Conservation (phyloP, 2,797 vertebrate species). For the Hoplostethus atlanticus region DNA sequence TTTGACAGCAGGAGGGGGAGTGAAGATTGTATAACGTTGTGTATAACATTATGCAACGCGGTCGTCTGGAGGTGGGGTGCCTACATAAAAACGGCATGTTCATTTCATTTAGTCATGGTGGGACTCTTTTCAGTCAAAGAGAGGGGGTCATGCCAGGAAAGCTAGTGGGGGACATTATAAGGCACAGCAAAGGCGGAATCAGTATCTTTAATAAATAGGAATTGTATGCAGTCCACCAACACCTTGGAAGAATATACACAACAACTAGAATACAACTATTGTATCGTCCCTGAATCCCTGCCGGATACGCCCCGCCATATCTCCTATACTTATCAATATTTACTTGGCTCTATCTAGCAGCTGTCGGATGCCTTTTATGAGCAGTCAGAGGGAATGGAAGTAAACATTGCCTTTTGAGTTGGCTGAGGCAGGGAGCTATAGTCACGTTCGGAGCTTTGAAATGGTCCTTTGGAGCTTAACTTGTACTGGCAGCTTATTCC, state of each 20-base stretch:
- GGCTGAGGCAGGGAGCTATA: slow-evolving; percentile 23
- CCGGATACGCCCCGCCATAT: slow-evolving; percentile 37
- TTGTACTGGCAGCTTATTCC: slow-evolving; percentile 50
- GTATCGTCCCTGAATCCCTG: slow-evolving; percentile 25
- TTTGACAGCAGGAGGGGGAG: no score
- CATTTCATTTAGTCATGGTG: no score
- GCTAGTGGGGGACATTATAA: no score
- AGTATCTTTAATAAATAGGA: not conserved
- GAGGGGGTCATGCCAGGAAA: not conserved
- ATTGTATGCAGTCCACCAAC: not conserved
- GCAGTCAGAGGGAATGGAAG: slow-evolving; percentile 40
- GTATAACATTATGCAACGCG: not conserved
- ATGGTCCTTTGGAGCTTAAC: slow-evolving; percentile 41
- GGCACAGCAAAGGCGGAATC: not conserved
- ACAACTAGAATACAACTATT: not conserved
- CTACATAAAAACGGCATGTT: not conserved
- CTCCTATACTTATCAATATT: slow-evolving; percentile 54
- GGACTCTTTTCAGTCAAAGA: no score
- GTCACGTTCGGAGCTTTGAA: slow-evolving; percentile 41
- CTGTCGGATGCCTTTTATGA: slow-evolving; percentile 43
- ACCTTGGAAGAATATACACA: slow-evolving; percentile 18
- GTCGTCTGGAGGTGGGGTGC: not conserved
- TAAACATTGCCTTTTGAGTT: slow-evolving; percentile 54
- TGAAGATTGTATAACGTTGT: no score
- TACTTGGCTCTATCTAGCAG: slow-evolving; percentile 53